These are phyloP conservation scores for Ypsolopha scabrella DNA, from an alignment of 2,888 invertebrate species.

Conservation along the genomic window DNA sequence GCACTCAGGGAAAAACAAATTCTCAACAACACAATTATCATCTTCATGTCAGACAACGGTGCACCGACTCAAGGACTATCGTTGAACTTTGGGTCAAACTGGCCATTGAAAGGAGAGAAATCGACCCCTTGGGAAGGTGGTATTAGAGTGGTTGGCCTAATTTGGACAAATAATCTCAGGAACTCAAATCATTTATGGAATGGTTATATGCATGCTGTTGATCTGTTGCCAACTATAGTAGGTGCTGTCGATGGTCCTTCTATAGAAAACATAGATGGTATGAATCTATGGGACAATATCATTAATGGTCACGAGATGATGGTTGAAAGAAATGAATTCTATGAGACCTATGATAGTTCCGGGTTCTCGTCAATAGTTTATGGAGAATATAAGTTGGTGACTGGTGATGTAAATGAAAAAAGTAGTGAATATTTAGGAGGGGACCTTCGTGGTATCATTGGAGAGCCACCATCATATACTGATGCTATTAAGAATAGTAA, in stretches of 20 bases:
- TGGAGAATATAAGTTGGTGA: conserved; percentile 42
- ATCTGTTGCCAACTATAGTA: conserved; percentile 84
- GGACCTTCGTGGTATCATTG: conserved; percentile 33
- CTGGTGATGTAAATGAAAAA: conserved; percentile 22
- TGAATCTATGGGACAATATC: conserved; percentile 47
- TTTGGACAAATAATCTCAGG: conserved; percentile 70
- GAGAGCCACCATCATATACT: conserved; percentile 28
- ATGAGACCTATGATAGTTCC: conserved; percentile 44
- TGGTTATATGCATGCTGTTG: conserved; percentile 79
- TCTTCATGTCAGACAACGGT: conserved; percentile 92
- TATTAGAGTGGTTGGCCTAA: conserved; percentile 76
- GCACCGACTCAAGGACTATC: conserved; percentile 80
- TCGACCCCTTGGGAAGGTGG: conserved; percentile 88
- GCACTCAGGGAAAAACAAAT: conserved; percentile 76
- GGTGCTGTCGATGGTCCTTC: conserved; percentile 31
- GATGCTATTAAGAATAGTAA: conserved; percentile 27
- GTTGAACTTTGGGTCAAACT: conserved; percentile 81
- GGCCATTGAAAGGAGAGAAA: conserved; percentile 83
- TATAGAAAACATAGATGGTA: conserved; percentile 39
- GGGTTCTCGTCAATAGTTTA: conserved; percentile 35
- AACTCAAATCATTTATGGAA: conserved; percentile 52
- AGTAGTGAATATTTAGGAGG: conserved; percentile 35
- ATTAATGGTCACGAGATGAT: conserved; percentile 18
- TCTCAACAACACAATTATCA: conserved; percentile 83
- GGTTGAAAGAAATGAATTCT: conserved; percentile 32